A percentile compares a stretch with the other conserved stretches of the same genome.
These are phyloP conservation scores for Temnothorax unifasciatus DNA, from an alignment of 2,888 invertebrate species.

Conservation along the genomic window DNA sequence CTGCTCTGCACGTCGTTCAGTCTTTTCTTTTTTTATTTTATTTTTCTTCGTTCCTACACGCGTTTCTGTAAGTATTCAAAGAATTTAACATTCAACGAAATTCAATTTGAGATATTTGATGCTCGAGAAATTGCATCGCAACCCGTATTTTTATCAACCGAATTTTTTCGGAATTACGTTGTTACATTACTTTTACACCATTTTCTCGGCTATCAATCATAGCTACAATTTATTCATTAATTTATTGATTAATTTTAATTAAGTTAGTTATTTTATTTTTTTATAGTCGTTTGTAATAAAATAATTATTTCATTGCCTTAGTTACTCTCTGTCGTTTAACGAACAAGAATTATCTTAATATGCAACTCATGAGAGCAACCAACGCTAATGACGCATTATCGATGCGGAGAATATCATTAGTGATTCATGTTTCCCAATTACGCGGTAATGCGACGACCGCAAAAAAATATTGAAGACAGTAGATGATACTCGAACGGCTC, in stretches of 20 bases:
- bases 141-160: not conserved
- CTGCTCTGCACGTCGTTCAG: constrained; percentile 64
- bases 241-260: not conserved
- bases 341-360: constrained; percentile 25
- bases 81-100: not conserved
- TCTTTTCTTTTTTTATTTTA: not conserved
- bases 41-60: not conserved
- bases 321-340: not conserved
- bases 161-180: not conserved
- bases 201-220: not conserved
- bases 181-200: not conserved
- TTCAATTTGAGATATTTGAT: not conserved
- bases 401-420: constrained; percentile 39
- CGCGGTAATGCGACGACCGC: constrained; percentile 15
- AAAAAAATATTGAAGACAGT: constrained; percentile 24
- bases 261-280: too few species aligned
- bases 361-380: constrained; percentile 12
- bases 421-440: constrained; percentile 52
- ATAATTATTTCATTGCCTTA: not conserved
- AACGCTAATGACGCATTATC: constrained; percentile 37
- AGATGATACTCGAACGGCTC: constrained; percentile 1
- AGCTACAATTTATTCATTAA: not conserved
- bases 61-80: not conserved
- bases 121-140: not conserved
- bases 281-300: not conserved